Base-by-base conservation (phyloP, 2,113 vertebrate genomes). In the Pygathrix nemaeus region DNA sequence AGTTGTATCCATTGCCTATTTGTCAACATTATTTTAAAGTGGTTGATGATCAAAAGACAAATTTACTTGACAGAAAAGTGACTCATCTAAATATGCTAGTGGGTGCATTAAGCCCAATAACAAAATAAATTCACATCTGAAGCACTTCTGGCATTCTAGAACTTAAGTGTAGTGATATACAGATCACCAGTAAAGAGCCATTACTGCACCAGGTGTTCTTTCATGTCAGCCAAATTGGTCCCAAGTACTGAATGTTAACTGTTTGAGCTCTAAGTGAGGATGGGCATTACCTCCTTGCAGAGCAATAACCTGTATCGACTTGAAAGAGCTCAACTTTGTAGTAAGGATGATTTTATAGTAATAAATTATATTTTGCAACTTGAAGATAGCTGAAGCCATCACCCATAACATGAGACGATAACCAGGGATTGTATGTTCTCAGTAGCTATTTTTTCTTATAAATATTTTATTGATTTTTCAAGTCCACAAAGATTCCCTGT, bases 381-480 rank as follows among this genome's bases (percentile, higher is more conserved):
- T 0, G 32, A 97, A 95, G 59, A 73, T 96, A 80, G 88, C 27
- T 81, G 45, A 96, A 81, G 3, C 88, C 59, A 87, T 93, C 82
- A 52, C 40, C 73, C 91, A n/a, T 68, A 92, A 70, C 93, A 61
- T 48, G 25, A 82, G 48, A 87, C 81, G 85, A 93, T 96, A 97
- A 92, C 30, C 80, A 68, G 76, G 94, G 48, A 76, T 27, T 96
- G 57, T 8, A 96, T 27, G 52, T 20, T 97, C 95, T 94, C 59
- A 90, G 70, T 85, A 85, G 78, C 12, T 96, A 21, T 93, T 95
- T 98, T 97, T 21, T 79, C 23, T 96, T 97, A 83, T 96, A 90
- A 76, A 81, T 96, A 84, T 91, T 92, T 97, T 95, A 96, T 97
- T 97, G 97, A 97, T 89, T 96, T 97, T 97, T 96, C 43, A 97